phyloP scores from a whole-genome alignment of 2,113 vertebrate species.

The Phoxinus phoxinus region DNA sequence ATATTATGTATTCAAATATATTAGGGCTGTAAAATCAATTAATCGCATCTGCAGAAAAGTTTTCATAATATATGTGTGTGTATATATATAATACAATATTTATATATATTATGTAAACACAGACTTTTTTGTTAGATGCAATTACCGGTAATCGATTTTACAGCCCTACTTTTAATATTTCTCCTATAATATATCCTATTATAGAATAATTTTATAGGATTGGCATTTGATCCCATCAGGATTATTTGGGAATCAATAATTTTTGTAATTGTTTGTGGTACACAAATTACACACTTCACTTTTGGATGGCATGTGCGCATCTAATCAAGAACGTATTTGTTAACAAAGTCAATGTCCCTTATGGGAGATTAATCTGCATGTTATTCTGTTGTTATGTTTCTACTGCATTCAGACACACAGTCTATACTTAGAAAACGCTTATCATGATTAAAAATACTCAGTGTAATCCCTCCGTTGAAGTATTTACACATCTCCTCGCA shows the following conservation, averaged over 20 bases:
- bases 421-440: conserved; percentile 5
- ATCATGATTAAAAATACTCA: conserved; percentile 22
- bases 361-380: neutral
- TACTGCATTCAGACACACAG: neutral
- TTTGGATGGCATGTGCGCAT: neutral
- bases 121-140: too few species aligned
- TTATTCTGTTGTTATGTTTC: conserved; percentile 24
- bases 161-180: too few species aligned
- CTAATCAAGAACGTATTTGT: neutral
- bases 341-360: neutral
- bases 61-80: too few species aligned
- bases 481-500: conserved; percentile 3
- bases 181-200: neutral
- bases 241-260: neutral
- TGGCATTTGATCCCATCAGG: neutral
- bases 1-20: too few species aligned
- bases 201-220: neutral
- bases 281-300: neutral
- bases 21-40: too few species aligned
- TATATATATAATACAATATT: too few species aligned
- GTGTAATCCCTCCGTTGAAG: conserved; percentile 9
- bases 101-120: too few species aligned
- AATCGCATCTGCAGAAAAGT: too few species aligned
- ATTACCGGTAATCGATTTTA: too few species aligned
- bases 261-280: neutral